Evolutionary conservation across 2,888 invertebrate species (phyloP), one percentile per base, ranked within the genome.

Genomic region (Lasius platythorax): DNA sequence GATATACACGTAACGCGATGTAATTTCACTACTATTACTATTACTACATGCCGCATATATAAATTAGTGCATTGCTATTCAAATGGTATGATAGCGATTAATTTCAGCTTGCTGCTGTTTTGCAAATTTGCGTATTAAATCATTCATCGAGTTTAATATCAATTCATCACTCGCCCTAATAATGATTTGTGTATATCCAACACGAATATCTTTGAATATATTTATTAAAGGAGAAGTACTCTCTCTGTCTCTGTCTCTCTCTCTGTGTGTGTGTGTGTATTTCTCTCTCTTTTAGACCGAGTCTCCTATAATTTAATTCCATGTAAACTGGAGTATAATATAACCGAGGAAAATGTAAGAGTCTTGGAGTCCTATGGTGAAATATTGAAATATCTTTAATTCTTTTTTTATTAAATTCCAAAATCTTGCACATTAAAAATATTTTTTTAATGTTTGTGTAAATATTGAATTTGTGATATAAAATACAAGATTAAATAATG

Each of bases 201-300:
- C 3, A 56, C n/a, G 15, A 75, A 75, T 50, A 66, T 64, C 40
- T 68, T 76, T 53, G 28, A 67, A 79, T 58, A 79, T 79, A 79
- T 79, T 70, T 70, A 70, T 70, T 58, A 70, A 79, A 61, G 18
- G 15, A 68, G 30, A 68, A 40, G 2, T 12, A 2, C 8, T 40
- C 15, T 15, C 1, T 46, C 15, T 46, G 0, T 46, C 46, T 18
- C 46, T 46, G 15, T 46, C 4, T 46, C 46, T 46, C 46, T 46
- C 23, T n/a, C n/a, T n/a, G n/a, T n/a, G n/a, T n/a, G 23, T 23
- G 23, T 23, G 23, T 23, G 23, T 23, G 23, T 23, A 23, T 23
- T 12, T 43, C 3, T 43, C 43, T 46, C 43, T 46, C 12, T 46
- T 15, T 46, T 15, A 12, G 53, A 53, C n/a, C n/a, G 53, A 53